Evolutionary conservation across 2,888 invertebrate species (phyloP).

Genomic region (Cyrtodaria siliqua): DNA sequence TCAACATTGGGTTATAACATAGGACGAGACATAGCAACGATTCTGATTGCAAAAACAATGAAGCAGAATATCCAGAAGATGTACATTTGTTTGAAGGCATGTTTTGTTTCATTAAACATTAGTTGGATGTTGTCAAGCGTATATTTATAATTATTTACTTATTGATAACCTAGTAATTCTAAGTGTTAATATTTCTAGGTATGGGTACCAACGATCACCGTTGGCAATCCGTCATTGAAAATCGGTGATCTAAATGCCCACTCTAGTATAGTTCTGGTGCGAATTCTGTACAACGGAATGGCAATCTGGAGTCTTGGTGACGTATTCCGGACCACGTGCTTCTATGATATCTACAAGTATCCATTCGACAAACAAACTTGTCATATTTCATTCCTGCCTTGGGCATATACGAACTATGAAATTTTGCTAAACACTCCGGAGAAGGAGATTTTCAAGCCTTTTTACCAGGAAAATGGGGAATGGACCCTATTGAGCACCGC

Average conservation of each 20-base stretch:
- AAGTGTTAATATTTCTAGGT: slow-evolving; percentile 31
- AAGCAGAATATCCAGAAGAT: too few species aligned
- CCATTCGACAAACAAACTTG: slow-evolving; percentile 54
- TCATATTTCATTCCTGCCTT: slow-evolving; percentile 23
- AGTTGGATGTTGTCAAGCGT: too few species aligned
- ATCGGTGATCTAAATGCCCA: slow-evolving; percentile 27
- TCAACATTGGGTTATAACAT: too few species aligned
- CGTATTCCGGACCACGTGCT: slow-evolving; percentile 41
- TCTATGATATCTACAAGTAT: slow-evolving; percentile 38
- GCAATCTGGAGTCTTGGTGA: slow-evolving; percentile 44
- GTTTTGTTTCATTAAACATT: too few species aligned
- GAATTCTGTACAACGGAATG: slow-evolving; percentile 38
- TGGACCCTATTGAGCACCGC: slow-evolving; percentile 27
- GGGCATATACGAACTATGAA: slow-evolving; percentile 23
- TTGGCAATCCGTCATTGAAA: slow-evolving; percentile 39
- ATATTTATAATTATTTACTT: too few species aligned
- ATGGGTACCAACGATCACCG: slow-evolving; percentile 33
- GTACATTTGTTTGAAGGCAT: too few species aligned
- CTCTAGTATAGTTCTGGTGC: slow-evolving; percentile 15
- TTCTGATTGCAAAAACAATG: too few species aligned
- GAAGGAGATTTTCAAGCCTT: slow-evolving; percentile 6
- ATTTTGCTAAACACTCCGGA: slow-evolving; percentile 17
- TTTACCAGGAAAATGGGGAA: slow-evolving; percentile 45
- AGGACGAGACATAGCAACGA: too few species aligned
- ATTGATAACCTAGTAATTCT: too few species aligned